Conservation (phyloP, 2,888 invertebrate species). For the Netelia fuscicornis region DNA sequence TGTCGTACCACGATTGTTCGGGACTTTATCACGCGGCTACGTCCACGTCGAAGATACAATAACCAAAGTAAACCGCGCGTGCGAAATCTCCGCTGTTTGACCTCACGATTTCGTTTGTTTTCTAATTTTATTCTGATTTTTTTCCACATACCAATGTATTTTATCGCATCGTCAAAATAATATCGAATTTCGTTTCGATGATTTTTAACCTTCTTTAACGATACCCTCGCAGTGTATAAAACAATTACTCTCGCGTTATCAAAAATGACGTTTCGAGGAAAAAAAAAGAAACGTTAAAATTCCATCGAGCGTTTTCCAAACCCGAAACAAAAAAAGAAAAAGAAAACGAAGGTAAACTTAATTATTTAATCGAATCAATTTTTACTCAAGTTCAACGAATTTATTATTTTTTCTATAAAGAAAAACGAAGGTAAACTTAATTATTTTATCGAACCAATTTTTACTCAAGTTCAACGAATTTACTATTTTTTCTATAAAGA, state of each 20-base stretch:
- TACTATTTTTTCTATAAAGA: too few relatives aligned
- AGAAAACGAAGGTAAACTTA: too few relatives aligned
- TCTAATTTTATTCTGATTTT: background rate
- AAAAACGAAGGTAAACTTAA: too few relatives aligned
- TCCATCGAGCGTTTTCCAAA: too few relatives aligned
- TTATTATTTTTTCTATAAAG: too few relatives aligned
- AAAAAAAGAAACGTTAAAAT: too few relatives aligned
- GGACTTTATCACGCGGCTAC: constrained; percentile 12
- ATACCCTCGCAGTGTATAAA: background rate
- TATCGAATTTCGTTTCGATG: background rate
- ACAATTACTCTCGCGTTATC: background rate
- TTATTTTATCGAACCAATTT: too few relatives aligned
- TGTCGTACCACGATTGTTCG: constrained; percentile 18
- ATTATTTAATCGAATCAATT: too few relatives aligned
- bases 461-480: too few relatives aligned
- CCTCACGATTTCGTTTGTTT: constrained; percentile 30
- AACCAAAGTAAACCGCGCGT: constrained; percentile 16
- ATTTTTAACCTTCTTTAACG: background rate
- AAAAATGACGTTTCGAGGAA: background rate
- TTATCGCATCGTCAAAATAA: background rate
- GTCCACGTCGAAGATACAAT: too few relatives aligned
- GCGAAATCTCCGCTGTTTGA: constrained; percentile 16
- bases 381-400: too few relatives aligned
- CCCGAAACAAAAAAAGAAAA: too few relatives aligned
- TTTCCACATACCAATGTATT: background rate